Evolutionary conservation across 2,113 vertebrate species (phyloP), one percentile per base, ranked within the genome.

Genomic region (Nothobranchius kuhntae): DNA sequence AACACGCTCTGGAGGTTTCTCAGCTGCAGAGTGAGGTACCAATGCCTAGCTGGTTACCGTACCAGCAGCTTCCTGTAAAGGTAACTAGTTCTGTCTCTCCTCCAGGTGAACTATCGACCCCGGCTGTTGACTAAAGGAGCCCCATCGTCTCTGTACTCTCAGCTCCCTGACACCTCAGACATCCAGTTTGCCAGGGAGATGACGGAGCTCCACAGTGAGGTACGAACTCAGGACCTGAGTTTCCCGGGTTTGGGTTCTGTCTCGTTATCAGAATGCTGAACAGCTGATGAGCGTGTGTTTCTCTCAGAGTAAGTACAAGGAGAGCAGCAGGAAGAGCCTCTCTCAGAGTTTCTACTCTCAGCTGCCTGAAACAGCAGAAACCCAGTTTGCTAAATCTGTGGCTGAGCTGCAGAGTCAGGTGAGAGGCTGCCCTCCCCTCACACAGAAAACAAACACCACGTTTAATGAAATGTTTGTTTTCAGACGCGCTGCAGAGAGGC

Each of bases 351-450:
- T 96, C 36, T 98, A 96, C 85, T 95, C 94, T 75, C 94, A 92
- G 87, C 95, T 98, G 82, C 93, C 96, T 12, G 93, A 95, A 30
- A 98, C 97, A 6, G 87, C 94, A 1, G 93, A 97, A 61, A 97
- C 92, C 2, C 93, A 94, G 54, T 95, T 97, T 53, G 95, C 94
- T 0, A 95, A 91, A 87, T 73, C 89, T 55, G 87, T 95, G 0
- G 91, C 92, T 0, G 91, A 95, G 57, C 93, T 96, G 74, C 96
- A 97, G 93, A 98, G 96, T 63, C 81, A 95, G 94, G 97, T 98
- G 88, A 65, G 69, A n/a, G 0, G 30, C 30, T 30, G 30, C 30
- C 30, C 4, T 4, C 30, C 3, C 30, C 30, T 3, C 30, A 30
- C 30, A 30, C 3, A 30, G 1, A 30, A 30, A 30, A 30, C 30